Evolutionary conservation across 2,797 vertebrate species (phyloP), one percentile per base, ranked within the genome.

Genomic region (Pantherophis vulpinus): DNA sequence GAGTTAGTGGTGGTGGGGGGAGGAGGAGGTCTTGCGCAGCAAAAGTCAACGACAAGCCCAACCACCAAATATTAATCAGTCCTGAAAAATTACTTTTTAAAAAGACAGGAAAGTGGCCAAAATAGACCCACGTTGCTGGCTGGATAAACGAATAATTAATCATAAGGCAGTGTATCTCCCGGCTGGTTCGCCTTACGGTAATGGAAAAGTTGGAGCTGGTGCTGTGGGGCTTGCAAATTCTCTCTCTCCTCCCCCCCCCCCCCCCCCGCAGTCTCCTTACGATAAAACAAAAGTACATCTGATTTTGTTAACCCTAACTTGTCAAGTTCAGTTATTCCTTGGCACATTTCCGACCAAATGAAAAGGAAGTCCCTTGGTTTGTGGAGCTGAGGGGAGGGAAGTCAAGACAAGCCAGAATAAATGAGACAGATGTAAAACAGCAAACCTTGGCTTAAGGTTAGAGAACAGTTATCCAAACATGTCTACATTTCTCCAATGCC

Each of bases 401-500:
- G 0, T 60, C 8, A 51, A 92, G 90, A 93, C 37, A 54, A 92
- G 90, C 94, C 37, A 92, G 91, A 58, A 83, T 83, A 47, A 66
- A 87, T 86, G 91, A 93, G 93, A 14, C 92, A 74, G 94, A 94
- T 18, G 86, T 58, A 5, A 83, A 63, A 88, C 86, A 29, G 88
- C 20, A 23, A 66, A 61, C 20, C 74, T 1, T 59, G 70, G 90
- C 79, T 93, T 93, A 89, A 96, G 51, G 55, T 23, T 79, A 29
- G 83, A 90, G 92, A 93, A 93, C 54, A 25, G 95, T 94, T 95
- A 95, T 93, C 94, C 91, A 93, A 5, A 94, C 94, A 95, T 1
- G 47, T 93, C 92, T 74, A 90, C 94, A 92, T 90, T 95, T 96
- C 93, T 95, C 96, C 94, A 91, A 94, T 25, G 96, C 97, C 96